Evolutionary conservation across 2,113 vertebrate genomes (phyloP), one percentile per base, ranked within the genome.

Genomic region (Corydoras sp.): DNA sequence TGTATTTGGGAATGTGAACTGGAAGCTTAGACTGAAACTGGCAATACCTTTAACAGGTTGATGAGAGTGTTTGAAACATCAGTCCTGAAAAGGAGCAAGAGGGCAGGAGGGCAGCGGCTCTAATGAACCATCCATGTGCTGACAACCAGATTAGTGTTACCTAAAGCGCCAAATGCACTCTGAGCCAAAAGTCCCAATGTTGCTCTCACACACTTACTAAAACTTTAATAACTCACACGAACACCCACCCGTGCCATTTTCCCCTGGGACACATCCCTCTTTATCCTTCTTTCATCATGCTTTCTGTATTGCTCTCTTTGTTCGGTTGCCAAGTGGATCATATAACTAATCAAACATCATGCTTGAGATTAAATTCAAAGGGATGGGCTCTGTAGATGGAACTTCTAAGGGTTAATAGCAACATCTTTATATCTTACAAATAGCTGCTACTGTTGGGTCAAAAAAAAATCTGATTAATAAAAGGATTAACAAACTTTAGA

Each of bases 141-240:
- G 83, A 83, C 85, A 81, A 82, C 68, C 77, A 80, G 81, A 82
- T 87, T 80, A 85, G 80, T 86, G 85, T 85, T 83, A 83, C 82
- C 85, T 76, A 81, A 65, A 86, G 83, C 84, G 83, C 80, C 70
- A 68, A 80, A 86, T 80, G 85, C 84, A 87, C 51, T 77, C 81
- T 83, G 83, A 83, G 81, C 85, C 88, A 85, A 85, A 79, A 73
- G 80, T 35, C 78, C 79, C 80, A 76, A 80, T 80, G 77, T 79
- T 86, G 81, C 73, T 74, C 81, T 75, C 80, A 83, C 80, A 64
- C 74, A 10, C 18, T 75, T 83, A 58, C 58, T 90, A 78, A 82
- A 89, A 84, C 81, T 81, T 88, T 89, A 75, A 89, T 82, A 72
- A 15, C 9, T n/a, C 69, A 53, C 56, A 54, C 72, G 79, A 72